Conservation (phyloP, 30 jellyfish, hydroid and myxozoan genomes). For the Aurelia coerulea region DNA sequence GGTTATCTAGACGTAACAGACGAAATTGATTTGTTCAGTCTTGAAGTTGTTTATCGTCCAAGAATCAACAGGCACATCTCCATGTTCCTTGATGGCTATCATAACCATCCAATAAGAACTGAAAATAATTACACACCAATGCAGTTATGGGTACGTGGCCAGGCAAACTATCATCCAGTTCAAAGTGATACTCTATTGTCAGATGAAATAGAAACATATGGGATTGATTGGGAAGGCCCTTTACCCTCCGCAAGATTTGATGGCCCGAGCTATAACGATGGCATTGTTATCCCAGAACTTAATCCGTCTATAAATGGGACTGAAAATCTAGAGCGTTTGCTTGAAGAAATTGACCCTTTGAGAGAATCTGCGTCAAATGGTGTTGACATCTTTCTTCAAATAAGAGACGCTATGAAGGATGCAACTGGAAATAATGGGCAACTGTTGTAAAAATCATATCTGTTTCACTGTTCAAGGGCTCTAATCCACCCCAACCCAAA, state of each 20-base stretch:
- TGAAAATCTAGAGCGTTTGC: background rate
- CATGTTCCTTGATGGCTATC: constrained; percentile 27
- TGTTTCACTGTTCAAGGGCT: no score
- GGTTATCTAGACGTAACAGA: background rate
- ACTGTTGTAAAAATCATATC: background rate
- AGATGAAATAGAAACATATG: constrained; percentile 12
- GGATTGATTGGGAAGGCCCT: constrained; percentile 50
- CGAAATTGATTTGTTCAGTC: constrained; percentile 17
- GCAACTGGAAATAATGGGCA: background rate
- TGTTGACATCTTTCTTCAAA: background rate
- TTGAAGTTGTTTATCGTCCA: constrained; percentile 10
- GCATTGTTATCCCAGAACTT: constrained; percentile 23
- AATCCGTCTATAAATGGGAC: background rate
- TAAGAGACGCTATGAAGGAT: constrained; percentile 1
- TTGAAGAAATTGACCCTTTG: background rate
- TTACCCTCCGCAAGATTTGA: constrained; percentile 1
- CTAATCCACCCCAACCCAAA: no score
- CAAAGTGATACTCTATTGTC: background rate
- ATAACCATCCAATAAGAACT: constrained; percentile 35
- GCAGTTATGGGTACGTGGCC: constrained; percentile 41
- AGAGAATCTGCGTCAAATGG: background rate
- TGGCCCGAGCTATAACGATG: background rate
- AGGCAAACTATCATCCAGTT: constrained; percentile 3
- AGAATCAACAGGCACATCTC: constrained; percentile 19
- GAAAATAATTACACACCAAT: no score